These are phyloP conservation scores for Horisme vitalbata DNA, from an alignment of 2,888 invertebrate genomes.

Conservation along the genomic window DNA sequence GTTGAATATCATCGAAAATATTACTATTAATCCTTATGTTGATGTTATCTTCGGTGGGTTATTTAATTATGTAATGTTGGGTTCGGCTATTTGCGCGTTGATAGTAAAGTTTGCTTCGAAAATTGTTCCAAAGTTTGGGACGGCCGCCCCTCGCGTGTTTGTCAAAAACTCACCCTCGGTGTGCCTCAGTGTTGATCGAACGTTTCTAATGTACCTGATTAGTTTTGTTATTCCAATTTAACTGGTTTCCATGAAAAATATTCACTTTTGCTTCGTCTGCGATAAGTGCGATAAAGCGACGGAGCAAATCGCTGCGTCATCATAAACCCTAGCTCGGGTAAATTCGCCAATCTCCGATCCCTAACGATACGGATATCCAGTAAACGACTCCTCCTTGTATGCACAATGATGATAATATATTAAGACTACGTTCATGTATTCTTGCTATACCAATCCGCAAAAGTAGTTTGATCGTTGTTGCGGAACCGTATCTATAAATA, in stretches of 20 bases:
- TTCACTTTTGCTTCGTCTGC: slow-evolving; percentile 32
- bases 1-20: slow-evolving; percentile 12
- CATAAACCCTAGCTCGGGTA: slow-evolving; percentile 24
- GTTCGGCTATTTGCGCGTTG: slow-evolving; percentile 53
- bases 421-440: slow-evolving; percentile 23
- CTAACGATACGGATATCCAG: slow-evolving; percentile 34
- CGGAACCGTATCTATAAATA: slow-evolving; percentile 22
- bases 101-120: slow-evolving; percentile 56
- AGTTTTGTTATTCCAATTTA: slow-evolving; percentile 60
- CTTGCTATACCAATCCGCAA: slow-evolving; percentile 20
- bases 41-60: slow-evolving; percentile 38
- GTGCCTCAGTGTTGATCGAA: slow-evolving; percentile 54
- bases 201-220: slow-evolving; percentile 61
- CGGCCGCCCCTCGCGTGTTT: slow-evolving; percentile 52
- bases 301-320: slow-evolving; percentile 33
- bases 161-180: slow-evolving; percentile 56
- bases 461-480: slow-evolving; percentile 21
- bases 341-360: slow-evolving; percentile 32
- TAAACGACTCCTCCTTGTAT: slow-evolving; percentile 26
- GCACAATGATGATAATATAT: slow-evolving; percentile 29
- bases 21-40: slow-evolving; percentile 21
- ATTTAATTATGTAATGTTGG: slow-evolving; percentile 50
- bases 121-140: slow-evolving; percentile 52
- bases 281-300: slow-evolving; percentile 34
- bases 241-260: slow-evolving; percentile 29